Evolutionary conservation across 1,140 invertebrate genomes (phyloP).

Genomic region (Aphaenogaster rudis): DNA sequence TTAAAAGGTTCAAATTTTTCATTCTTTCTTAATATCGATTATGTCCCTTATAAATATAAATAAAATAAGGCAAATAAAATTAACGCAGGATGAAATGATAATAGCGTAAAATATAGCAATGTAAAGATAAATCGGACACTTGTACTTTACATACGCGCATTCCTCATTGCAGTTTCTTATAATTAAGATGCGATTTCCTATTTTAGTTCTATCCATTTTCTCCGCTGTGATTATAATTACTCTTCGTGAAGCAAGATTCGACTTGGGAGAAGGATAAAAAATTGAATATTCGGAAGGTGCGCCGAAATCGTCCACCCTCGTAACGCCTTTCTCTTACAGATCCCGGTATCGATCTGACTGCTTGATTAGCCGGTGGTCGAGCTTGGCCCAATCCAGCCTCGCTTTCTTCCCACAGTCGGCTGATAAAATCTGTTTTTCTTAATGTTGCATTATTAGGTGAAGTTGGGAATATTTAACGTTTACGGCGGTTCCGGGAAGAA

Average conservation of each 20-base stretch:
- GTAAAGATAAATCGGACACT: background rate
- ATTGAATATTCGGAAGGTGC: constrained; percentile 25
- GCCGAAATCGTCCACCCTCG: background rate
- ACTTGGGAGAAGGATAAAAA: background rate
- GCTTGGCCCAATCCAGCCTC: background rate
- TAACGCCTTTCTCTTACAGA: constrained; percentile 20
- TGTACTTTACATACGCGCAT: background rate
- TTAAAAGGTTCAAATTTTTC: background rate
- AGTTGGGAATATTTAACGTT: constrained; percentile 35
- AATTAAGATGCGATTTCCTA: constrained; percentile 8
- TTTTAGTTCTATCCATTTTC: background rate
- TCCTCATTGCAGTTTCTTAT: constrained; percentile 8
- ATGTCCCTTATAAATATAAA: background rate
- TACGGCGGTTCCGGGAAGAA: constrained; percentile 46
- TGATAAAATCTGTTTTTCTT: constrained; percentile 69
- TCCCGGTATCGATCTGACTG: background rate
- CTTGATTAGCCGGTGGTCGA: constrained; percentile 16
- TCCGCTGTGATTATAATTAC: background rate
- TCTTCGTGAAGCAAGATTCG: background rate
- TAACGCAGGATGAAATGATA: background rate
- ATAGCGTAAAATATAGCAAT: background rate
- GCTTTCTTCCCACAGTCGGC: constrained; percentile 44
- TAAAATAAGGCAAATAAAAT: background rate
- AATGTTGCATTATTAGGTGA: constrained; percentile 64
- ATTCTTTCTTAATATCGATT: background rate